Percentiles rank a stretch among this genome's conserved stretches.
Evolutionary conservation across 1,140 invertebrate genomes (phyloP).

Genomic region (Planococcus citri): DNA sequence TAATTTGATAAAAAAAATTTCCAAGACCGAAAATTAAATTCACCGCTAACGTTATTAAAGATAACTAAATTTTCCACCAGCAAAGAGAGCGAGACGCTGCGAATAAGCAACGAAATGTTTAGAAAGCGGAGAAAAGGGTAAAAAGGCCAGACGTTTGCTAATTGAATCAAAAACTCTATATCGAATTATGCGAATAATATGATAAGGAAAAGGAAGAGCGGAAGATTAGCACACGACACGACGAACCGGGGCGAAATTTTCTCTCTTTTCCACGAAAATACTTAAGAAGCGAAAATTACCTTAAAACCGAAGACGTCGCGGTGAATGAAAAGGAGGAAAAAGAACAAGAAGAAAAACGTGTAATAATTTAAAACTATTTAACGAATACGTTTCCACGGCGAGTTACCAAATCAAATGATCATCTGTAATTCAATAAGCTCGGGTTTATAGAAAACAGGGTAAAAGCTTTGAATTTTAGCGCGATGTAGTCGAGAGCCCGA

Average conservation of each 20-base stretch:
- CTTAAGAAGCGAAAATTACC: slow-evolving; percentile 2
- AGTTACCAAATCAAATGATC: slow-evolving; percentile 56
- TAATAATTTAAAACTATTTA: slow-evolving; percentile 29
- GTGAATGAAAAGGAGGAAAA: slow-evolving; percentile 4
- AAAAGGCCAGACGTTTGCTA: not conserved
- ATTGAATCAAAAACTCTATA: slow-evolving; percentile 8
- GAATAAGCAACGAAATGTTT: not conserved
- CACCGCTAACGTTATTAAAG: slow-evolving; percentile 6
- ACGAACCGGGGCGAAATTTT: not conserved
- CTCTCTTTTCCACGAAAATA: not conserved
- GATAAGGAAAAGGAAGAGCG: not conserved
- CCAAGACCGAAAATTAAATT: not conserved
- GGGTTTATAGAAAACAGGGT: slow-evolving; percentile 32
- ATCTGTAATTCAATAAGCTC: slow-evolving; percentile 55
- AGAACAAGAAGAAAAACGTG: slow-evolving; percentile 15
- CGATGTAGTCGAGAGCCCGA: not conserved
- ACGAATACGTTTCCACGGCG: slow-evolving; percentile 36
- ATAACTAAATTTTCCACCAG: not conserved
- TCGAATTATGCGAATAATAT: slow-evolving; percentile 7
- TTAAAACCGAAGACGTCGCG: not conserved
- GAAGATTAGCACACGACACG: not conserved
- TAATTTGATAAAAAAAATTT: not conserved
- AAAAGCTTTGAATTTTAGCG: slow-evolving; percentile 12
- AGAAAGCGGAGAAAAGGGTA: not conserved
- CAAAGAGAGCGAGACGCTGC: too few relatives aligned